Evolutionary conservation across 2,888 invertebrate genomes (phyloP).

Genomic region (Tortricodes alternella): DNA sequence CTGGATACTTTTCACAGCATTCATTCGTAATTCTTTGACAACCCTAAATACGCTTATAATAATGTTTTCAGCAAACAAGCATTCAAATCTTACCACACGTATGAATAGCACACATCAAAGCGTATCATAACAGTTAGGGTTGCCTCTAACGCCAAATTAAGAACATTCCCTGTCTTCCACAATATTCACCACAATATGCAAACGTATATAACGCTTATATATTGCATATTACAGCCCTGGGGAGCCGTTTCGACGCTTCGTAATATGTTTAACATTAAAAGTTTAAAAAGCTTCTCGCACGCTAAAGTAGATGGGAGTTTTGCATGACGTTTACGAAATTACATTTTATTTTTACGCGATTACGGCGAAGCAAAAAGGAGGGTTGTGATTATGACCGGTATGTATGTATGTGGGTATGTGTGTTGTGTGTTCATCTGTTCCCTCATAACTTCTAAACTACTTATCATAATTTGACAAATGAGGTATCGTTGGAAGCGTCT

Average conservation of each 20-base stretch:
- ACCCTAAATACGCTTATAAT: not conserved
- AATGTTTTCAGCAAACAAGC: too few species aligned
- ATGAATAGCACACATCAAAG: not conserved
- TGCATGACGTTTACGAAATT: not conserved
- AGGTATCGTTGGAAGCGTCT: too few species aligned
- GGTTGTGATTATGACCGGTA: too few species aligned
- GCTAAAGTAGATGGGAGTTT: not conserved
- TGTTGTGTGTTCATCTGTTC: too few species aligned
- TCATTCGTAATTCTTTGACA: not conserved
- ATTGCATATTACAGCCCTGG: not conserved
- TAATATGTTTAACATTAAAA: constrained; percentile 8
- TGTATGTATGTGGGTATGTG: too few species aligned
- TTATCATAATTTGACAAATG: too few species aligned
- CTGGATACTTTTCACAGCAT: too few species aligned
- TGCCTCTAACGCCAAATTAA: constrained; percentile 8
- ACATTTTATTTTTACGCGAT: too few species aligned
- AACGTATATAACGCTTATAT: constrained; percentile 10
- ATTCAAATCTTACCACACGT: not conserved
- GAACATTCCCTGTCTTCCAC: constrained; percentile 2
- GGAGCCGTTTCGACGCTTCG: not conserved
- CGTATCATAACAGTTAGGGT: constrained; percentile 8
- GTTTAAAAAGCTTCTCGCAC: not conserved
- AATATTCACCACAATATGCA: constrained; percentile 3
- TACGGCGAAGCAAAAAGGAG: too few species aligned
- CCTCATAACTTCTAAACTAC: too few species aligned